These are phyloP conservation scores for Rhynchotus rufescens DNA, from an alignment of 2,797 vertebrate species.

Conservation along the genomic window DNA sequence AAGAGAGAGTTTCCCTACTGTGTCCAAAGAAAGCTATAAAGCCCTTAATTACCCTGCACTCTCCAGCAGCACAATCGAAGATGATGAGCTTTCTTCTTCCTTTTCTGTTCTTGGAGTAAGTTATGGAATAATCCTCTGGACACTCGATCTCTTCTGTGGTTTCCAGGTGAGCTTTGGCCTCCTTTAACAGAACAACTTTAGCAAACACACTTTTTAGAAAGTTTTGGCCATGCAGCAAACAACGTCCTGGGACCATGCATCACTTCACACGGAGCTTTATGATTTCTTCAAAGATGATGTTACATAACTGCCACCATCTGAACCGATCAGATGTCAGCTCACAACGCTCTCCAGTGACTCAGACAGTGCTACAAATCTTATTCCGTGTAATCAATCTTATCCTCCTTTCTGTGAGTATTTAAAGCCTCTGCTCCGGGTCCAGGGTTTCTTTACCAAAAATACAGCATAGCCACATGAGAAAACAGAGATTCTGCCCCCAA, in stretches of 20 bases:
- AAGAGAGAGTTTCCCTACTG: conserved; percentile 41
- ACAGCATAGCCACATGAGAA: neutral
- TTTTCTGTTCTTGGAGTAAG: neutral
- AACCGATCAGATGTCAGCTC: neutral
- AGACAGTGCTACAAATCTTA: neutral
- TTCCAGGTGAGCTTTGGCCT: neutral
- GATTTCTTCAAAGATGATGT: neutral
- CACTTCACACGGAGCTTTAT: accelerated
- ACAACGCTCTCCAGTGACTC: neutral
- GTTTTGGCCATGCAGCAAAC: neutral
- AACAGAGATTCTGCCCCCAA: neutral
- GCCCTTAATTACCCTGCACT: neutral
- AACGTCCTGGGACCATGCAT: neutral
- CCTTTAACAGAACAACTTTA: conserved; percentile 24
- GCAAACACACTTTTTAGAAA: neutral
- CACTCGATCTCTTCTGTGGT: neutral
- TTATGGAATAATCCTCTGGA: neutral
- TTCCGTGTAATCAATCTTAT: neutral
- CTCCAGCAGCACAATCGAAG: neutral
- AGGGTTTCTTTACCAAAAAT: neutral
- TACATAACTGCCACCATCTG: neutral
- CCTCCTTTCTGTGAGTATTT: neutral
- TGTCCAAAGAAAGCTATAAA: neutral
- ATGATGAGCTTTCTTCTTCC: neutral
- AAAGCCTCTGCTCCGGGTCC: neutral